Evolutionary conservation across 1,140 invertebrate genomes (phyloP), one percentile per base, ranked within the genome.

Genomic region (Maniola jurtina): DNA sequence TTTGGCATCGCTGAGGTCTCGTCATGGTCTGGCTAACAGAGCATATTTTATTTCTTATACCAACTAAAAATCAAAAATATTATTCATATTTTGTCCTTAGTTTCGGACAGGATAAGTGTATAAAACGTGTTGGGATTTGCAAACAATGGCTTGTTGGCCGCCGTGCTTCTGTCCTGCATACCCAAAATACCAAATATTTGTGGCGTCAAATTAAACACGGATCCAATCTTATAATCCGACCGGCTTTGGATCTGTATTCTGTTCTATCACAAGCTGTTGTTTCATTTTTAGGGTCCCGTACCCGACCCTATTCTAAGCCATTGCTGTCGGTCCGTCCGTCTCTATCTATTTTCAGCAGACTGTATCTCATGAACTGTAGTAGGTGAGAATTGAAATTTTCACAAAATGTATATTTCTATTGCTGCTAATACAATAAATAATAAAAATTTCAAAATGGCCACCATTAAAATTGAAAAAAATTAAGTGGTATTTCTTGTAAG

Each of bases 91-190:
- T 36, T n/a, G 35, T 54, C 3, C 45, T 42, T 60, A 66, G 54
- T 57, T 68, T 62, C 16, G 60, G 42, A 57, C 54, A 25, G 45
- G 38, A 36, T 62, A 16, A 47, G 55, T 64, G 55, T 47, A 57
- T 48, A 64, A 62, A 64, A 57, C 73, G 70, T 85, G 79, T 82
- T 76, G 62, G 56, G 63, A 88, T 88, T 88, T 85, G 79, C 84
- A 86, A 88, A 88, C 84, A 88, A 88, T 88, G 64, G 80, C 79
- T 75, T 85, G 84, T 86, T 75, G 70, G 70, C 77, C 76, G 75
- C 76, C 76, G 77, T 85, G 81, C 85, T 59, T 60, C 72, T 77
- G 82, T 80, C 81, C 57, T n/a, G 55, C 68, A 78, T 81, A 74
- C 77, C 75, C 81, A 73, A 83, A 75, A 73, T 71, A 68, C 75